phyloP scores from a whole-genome alignment of 2,888 invertebrate species.

The Cyclophora albipunctata region DNA sequence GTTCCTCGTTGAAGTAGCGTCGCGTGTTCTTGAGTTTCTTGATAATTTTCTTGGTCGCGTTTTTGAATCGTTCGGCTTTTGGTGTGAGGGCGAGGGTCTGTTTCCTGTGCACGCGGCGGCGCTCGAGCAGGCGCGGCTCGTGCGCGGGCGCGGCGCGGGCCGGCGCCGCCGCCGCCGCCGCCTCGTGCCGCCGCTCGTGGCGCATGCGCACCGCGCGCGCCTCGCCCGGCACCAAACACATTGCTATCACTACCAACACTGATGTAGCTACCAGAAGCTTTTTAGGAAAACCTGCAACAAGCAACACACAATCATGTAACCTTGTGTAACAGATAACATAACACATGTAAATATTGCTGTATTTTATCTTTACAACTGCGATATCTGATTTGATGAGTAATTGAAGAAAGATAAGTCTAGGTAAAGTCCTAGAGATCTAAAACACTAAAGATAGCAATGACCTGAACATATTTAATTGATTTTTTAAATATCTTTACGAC shows the following conservation, averaged over 20 bases:
- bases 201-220: conserved; percentile 49
- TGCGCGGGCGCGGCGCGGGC: conserved; percentile 25
- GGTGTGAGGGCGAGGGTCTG: conserved; percentile 30
- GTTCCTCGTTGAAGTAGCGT: conserved; percentile 48
- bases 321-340: conserved; percentile 3
- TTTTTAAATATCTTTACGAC: no score
- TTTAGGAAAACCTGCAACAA: conserved; percentile 71
- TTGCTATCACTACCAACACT: conserved; percentile 56
- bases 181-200: conserved; percentile 45
- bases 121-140: conserved; percentile 25
- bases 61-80: conserved; percentile 49
- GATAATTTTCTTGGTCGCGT: conserved; percentile 49
- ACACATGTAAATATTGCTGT: conserved; percentile 4
- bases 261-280: conserved; percentile 70
- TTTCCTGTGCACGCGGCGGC: conserved; percentile 30
- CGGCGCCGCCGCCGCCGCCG: conserved; percentile 17
- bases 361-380: conserved; percentile 12
- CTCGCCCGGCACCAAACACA: conserved; percentile 58
- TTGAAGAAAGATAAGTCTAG: conserved; percentile 12
- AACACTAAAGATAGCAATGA: no score
- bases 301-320: conserved; percentile 18
- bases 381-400: conserved; percentile 11
- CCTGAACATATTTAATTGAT: no score
- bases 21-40: conserved; percentile 54
- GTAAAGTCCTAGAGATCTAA: conserved; percentile 18